phyloP scores from a whole-genome alignment of 2,797 vertebrate genomes.

The Saxicola maurus region DNA sequence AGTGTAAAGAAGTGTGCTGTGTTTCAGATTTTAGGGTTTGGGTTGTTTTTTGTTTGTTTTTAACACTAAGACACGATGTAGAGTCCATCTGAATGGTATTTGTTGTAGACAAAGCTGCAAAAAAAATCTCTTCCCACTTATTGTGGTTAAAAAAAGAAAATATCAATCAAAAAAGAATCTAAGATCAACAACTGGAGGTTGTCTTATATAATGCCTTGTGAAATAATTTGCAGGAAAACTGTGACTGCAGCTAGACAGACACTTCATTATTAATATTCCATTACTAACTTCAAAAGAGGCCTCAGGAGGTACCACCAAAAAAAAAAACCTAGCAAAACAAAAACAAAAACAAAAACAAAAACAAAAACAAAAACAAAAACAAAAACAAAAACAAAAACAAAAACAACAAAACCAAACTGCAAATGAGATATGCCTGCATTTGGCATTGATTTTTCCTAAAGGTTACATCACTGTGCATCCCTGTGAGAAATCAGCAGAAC shows the following conservation, averaged over 20 bases:
- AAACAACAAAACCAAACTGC: not conserved
- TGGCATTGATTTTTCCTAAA: not conserved
- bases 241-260: not conserved
- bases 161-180: not conserved
- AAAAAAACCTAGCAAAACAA: not conserved
- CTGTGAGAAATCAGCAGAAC: not conserved
- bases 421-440: not conserved
- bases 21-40: not conserved
- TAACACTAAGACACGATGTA: not conserved
- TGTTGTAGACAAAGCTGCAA: not conserved
- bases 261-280: not conserved
- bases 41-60: accelerated
- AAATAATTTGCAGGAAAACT: not conserved
- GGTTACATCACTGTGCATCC: not conserved
- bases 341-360: not conserved
- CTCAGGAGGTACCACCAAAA: not conserved
- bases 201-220: not conserved
- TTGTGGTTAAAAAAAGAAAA: not conserved
- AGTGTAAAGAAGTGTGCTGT: not conserved
- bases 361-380: not conserved
- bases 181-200: not conserved
- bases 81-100: not conserved
- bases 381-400: too few relatives aligned
- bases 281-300: not conserved
- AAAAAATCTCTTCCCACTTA: not conserved